Evolutionary conservation across 1,140 invertebrate species (phyloP).

Genomic region (Phocides pigmalion): DNA sequence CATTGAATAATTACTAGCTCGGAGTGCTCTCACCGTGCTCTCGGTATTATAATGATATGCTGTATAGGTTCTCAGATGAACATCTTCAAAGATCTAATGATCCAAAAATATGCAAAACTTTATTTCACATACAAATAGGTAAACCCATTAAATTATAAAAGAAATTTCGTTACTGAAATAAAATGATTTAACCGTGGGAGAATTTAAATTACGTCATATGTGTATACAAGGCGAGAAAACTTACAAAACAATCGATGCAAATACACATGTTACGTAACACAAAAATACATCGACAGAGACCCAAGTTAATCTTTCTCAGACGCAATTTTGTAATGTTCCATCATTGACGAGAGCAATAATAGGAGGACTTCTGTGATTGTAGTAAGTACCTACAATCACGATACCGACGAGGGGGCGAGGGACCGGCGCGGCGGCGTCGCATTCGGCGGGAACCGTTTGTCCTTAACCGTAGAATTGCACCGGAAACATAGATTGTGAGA

Average conservation of each 20-base stretch:
- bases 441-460: constrained; percentile 44
- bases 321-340: neutral
- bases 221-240: neutral
- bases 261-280: neutral
- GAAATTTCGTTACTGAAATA: neutral
- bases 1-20: constrained; percentile 35
- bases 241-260: neutral
- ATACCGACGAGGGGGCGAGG: constrained; percentile 35
- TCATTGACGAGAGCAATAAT: constrained; percentile 32
- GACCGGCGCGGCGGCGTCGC: constrained; percentile 21
- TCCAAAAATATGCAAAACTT: neutral
- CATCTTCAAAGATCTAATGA: neutral
- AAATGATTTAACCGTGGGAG: constrained; percentile 8
- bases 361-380: constrained; percentile 38
- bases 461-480: constrained; percentile 52
- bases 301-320: neutral
- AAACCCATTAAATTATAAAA: neutral
- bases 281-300: neutral
- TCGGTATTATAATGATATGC: constrained; percentile 34
- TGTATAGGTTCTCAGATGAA: neutral
- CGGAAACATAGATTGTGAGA: constrained; percentile 74
- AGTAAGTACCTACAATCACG: constrained; percentile 28
- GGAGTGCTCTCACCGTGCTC: neutral
- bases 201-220: neutral
- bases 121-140: neutral